Percentiles rank a stretch among this genome's conserved stretches.
These are phyloP conservation scores for Phalacrocorax pelagicus DNA, from an alignment of 2,113 vertebrate genomes.

Conservation along the genomic window DNA sequence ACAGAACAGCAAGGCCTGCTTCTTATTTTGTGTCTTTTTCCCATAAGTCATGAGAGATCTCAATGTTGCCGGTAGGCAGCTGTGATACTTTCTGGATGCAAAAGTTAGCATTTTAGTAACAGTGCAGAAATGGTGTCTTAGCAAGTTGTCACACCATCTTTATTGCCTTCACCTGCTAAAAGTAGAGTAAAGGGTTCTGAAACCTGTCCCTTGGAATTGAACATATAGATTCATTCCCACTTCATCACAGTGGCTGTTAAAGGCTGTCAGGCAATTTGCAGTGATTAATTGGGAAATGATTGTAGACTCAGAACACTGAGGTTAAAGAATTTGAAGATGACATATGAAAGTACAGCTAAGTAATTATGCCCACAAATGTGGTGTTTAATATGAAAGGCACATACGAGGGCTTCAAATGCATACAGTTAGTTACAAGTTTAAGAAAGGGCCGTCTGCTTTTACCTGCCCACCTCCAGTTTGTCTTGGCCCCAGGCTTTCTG, in stretches of 20 bases:
- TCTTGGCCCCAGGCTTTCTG: neutral
- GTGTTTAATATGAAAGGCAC: slow-evolving; percentile 60
- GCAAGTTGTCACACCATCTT: slow-evolving; percentile 35
- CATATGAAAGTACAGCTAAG: slow-evolving; percentile 64
- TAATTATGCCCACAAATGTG: slow-evolving; percentile 68
- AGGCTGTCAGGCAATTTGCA: slow-evolving; percentile 68
- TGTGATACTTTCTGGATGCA: slow-evolving; percentile 5
- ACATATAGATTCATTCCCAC: slow-evolving; percentile 50
- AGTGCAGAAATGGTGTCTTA: slow-evolving; percentile 20
- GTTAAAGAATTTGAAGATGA: slow-evolving; percentile 70
- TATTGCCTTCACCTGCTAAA: slow-evolving; percentile 45
- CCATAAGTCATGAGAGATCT: neutral
- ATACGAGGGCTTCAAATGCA: slow-evolving; percentile 2
- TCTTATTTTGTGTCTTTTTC: slow-evolving; percentile 9
- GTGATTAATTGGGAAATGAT: slow-evolving; percentile 68
- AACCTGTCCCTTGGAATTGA: slow-evolving; percentile 16
- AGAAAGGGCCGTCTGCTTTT: neutral
- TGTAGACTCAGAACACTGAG: slow-evolving; percentile 53
- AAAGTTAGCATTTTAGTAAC: slow-evolving; percentile 18
- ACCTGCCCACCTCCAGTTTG: neutral
- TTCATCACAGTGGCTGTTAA: slow-evolving; percentile 60
- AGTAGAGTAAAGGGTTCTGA: neutral
- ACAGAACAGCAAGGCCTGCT: neutral
- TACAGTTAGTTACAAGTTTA: slow-evolving; percentile 1
- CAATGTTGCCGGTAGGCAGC: neutral